phyloP scores from a whole-genome alignment of 2,888 invertebrate species.

The Chaetogeoica ovagalla region DNA sequence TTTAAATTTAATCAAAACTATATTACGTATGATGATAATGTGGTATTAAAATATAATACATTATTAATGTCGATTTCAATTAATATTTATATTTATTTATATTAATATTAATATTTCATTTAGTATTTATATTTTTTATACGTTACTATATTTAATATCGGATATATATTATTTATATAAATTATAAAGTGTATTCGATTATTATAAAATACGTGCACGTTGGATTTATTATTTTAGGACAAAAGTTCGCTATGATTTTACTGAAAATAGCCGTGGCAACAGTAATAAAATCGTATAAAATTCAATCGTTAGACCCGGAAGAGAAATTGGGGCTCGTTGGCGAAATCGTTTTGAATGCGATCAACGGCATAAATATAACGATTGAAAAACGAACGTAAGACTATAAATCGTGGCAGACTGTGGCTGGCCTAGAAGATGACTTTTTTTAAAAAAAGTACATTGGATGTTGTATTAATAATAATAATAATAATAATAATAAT shows the following conservation, averaged over 20 bases:
- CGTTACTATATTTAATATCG: no score
- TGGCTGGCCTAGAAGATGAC: background rate
- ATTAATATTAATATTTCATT: no score
- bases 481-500: no score
- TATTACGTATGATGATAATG: no score
- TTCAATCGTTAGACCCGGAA: slow-evolving; percentile 60
- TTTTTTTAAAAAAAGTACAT: slow-evolving; percentile 3
- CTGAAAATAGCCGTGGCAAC: slow-evolving; percentile 60
- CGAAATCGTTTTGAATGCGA: slow-evolving; percentile 61
- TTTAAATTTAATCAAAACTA: no score
- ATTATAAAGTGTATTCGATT: background rate
- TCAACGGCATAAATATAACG: slow-evolving; percentile 48
- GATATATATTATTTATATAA: no score
- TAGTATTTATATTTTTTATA: no score
- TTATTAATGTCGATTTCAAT: no score
- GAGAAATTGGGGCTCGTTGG: slow-evolving; percentile 61
- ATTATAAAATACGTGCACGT: background rate
- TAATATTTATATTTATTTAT: no score
- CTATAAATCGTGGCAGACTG: background rate
- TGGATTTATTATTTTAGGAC: slow-evolving; percentile 54
- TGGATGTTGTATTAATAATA: slow-evolving; percentile 1
- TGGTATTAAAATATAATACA: no score
- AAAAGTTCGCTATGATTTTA: slow-evolving; percentile 60
- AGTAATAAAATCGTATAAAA: slow-evolving; percentile 60
- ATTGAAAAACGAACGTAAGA: slow-evolving; percentile 49